A percentile compares a stretch with the other conserved stretches of the same genome.
Evolutionary conservation across 2,888 invertebrate species (phyloP).

Genomic region (Alviniconcha strummeri): DNA sequence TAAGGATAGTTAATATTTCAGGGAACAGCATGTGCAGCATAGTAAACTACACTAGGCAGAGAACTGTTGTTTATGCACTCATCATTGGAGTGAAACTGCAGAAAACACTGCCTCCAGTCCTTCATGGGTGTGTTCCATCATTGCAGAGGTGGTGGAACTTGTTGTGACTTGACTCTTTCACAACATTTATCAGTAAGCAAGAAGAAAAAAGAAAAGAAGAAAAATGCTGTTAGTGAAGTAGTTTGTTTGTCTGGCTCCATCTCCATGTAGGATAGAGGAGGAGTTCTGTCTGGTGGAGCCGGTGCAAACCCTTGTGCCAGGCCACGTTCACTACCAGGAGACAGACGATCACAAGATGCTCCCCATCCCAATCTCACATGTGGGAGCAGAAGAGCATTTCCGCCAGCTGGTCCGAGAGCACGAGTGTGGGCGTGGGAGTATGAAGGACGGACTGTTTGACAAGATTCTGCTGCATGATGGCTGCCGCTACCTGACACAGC

Average conservation of each 20-base stretch:
- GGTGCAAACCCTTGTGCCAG: conserved; percentile 64
- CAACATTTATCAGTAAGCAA: too few relatives aligned
- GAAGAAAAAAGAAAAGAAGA: too few relatives aligned
- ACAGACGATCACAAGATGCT: conserved; percentile 60
- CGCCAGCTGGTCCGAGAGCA: conserved; percentile 33
- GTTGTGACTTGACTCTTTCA: too few relatives aligned
- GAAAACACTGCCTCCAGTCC: too few relatives aligned
- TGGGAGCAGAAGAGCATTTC: conserved; percentile 69
- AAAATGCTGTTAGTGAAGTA: not conserved
- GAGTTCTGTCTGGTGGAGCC: conserved; percentile 68
- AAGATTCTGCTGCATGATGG: conserved; percentile 67
- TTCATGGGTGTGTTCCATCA: too few relatives aligned
- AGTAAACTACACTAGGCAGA: too few relatives aligned
- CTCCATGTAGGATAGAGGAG: conserved; percentile 32
- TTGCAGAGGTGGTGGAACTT: too few relatives aligned
- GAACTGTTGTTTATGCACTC: too few relatives aligned
- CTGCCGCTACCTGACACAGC: conserved; percentile 63
- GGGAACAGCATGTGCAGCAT: too few relatives aligned
- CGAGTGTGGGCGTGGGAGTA: conserved; percentile 24
- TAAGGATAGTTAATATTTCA: too few relatives aligned
- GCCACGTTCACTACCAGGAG: conserved; percentile 66
- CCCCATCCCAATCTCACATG: conserved; percentile 61
- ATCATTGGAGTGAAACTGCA: too few relatives aligned
- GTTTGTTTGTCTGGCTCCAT: not conserved
- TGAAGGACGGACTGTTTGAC: conserved; percentile 47